Base-by-base conservation (phyloP, 2,113 vertebrate species). In the Cichladusa arquata region DNA sequence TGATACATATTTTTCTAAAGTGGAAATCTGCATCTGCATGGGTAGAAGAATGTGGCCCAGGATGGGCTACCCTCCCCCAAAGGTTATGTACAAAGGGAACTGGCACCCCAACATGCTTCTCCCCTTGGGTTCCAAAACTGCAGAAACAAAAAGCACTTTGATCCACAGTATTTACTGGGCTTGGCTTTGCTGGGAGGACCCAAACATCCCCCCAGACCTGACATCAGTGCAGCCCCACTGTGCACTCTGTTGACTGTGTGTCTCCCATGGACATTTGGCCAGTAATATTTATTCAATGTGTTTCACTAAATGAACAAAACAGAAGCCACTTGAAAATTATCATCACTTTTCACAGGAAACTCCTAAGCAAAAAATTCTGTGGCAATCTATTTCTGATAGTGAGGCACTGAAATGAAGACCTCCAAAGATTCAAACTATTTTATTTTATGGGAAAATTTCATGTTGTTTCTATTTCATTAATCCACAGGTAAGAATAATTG, bases 101-200 rank as follows among this genome's bases (percentile, higher is more conserved):
- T 72, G 58, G 19, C 40, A 57, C 6, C 26, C 31, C 1, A 2
- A 26, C 2, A 1, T 0, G 0, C n/a, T 57, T 80, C n/a, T 65
- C 10, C 6, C 45, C 8, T 23, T 6, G 10, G 17, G 15, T 29
- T 79, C 38, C 58, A 40, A 61, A 80, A 19, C 24, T 31, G 20
- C 44, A 86, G 60, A 57, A 76, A 23, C 1, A 29, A 45, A 76
- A 90, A 69, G 24, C 14, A 5, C 29, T 86, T 57, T 65, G 50
- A 65, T 40, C 9, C 57, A 15, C 5, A 18, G 18, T 6, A 18
- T 38, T 56, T 56, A 17, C 11, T 65, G 12, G 17, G 15, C 22
- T 88, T 93, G 80, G 51, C 19, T 86, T 77, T 70, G 58, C 47
- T 42, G 54, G 31, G 64, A 20, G 58, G n/a, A 51, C 28, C 28